A percentile compares a stretch with the other conserved stretches of the same genome.
These are phyloP conservation scores for Thalpophila matura DNA, from an alignment of 2,888 invertebrate species.

Conservation along the genomic window DNA sequence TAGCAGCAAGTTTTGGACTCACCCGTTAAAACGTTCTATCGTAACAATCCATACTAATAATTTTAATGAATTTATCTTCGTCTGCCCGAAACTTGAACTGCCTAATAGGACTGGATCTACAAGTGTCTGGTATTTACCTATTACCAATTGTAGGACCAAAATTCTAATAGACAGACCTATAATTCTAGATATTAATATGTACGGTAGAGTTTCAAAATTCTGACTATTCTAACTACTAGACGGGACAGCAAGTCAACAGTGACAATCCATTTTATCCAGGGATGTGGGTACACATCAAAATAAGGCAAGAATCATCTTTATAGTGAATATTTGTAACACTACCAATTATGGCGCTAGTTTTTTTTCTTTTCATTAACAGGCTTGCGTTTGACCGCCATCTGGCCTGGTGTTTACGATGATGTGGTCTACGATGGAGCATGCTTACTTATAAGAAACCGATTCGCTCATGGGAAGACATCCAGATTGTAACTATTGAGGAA, in stretches of 20 bases:
- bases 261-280: neutral
- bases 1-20: neutral
- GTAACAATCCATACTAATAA: neutral
- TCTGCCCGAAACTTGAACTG: no score
- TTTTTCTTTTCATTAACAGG: no score
- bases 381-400: no score
- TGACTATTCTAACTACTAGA: no score
- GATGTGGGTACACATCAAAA: neutral
- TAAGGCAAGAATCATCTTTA: neutral
- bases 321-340: neutral
- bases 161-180: constrained; percentile 6
- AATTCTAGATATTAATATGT: neutral
- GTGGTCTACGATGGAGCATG: no score
- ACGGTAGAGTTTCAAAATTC: constrained; percentile 3
- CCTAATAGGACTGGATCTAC: no score
- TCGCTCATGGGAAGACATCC: no score
- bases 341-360: no score
- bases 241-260: neutral
- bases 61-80: no score
- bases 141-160: neutral
- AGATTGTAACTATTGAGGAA: no score
- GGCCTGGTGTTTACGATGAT: no score
- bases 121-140: neutral
- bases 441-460: no score
- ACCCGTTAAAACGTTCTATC: neutral